Base-by-base conservation (phyloP, 2,888 invertebrate species). In the Lapara coniferarum region DNA sequence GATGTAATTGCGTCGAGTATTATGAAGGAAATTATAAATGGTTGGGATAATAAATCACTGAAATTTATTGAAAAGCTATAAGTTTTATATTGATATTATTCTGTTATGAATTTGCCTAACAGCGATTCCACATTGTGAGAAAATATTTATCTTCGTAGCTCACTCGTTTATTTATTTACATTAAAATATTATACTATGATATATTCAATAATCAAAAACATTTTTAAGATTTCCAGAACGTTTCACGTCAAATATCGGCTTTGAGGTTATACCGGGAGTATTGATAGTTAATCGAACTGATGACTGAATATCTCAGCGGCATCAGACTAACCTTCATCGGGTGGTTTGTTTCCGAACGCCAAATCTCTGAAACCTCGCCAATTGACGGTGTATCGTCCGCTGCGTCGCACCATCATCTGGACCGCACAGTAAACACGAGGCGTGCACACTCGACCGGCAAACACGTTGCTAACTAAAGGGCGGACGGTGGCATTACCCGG, bases 321-420 rank as follows among this genome's bases (percentile, higher is more conserved):
- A 71, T 71, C 73, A 73, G 71, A 82, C 89, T 88, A 80, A 93
- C 93, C 92, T 88, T 92, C 93, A 75, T 93, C 93, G 44, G 92
- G 92, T 71, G 93, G 93, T 78, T 92, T 92, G 84, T 87, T 92
- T 66, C 91, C 91, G 75, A 91, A 85, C 59, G 91, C 83, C 78
- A 91, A 91, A 76, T 94, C 94, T 80, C 87, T 89, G 84, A 93
- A 93, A 68, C 94, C 94, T 77, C 94, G 88, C 91, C 93, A 93
- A 84, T 93, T 94, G 77, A 93, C 93, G 72, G 93, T 93, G 83
- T 94, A 94, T 55, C 94, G 90, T 76, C 94, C 94, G 84, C 93
- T 92, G 78, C 93, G 91, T 84, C 94, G 86, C 78, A 92, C 93
- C 88, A 94, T 94, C 94, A 94, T 94, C 77, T 84, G 79, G 77